phyloP scores from a whole-genome alignment of 1,140 invertebrate species.

The Littorina saxatilis region DNA sequence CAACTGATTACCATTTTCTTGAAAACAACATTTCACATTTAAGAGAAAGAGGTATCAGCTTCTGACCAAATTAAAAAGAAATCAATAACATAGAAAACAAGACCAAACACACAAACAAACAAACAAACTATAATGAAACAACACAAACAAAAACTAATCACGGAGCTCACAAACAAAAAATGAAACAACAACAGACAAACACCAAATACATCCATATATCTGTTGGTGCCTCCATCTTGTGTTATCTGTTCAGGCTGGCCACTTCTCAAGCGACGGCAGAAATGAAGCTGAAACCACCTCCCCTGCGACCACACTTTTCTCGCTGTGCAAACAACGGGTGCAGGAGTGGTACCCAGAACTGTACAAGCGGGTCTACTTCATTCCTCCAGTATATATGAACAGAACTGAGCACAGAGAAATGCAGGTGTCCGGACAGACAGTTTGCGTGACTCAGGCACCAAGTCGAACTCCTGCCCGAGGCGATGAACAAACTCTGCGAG shows the following conservation, averaged over 20 bases:
- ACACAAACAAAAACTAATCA: too few relatives aligned
- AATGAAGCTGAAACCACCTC: neutral
- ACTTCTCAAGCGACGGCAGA: neutral
- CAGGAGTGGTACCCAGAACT: neutral
- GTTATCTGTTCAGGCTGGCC: neutral
- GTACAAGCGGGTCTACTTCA: conserved; percentile 1
- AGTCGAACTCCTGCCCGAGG: neutral
- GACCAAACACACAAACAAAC: too few relatives aligned
- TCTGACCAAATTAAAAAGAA: too few relatives aligned
- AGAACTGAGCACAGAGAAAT: neutral
- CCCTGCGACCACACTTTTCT: neutral
- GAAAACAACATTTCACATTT: neutral
- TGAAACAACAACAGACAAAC: too few relatives aligned
- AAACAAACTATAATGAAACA: too few relatives aligned
- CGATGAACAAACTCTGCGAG: neutral
- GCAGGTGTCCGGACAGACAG: neutral
- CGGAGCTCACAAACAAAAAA: too few relatives aligned
- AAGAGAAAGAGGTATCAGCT: too few relatives aligned
- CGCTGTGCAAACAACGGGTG: neutral
- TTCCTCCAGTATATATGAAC: conserved; percentile 6
- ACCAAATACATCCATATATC: too few relatives aligned
- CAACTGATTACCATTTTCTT: too few relatives aligned
- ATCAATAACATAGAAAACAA: too few relatives aligned
- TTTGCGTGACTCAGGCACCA: neutral
- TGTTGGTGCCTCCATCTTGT: too few relatives aligned